Evolutionary conservation across 2,797 vertebrate genomes (phyloP), one percentile per base, ranked within the genome.

Genomic region (Pelodytes ibericus): DNA sequence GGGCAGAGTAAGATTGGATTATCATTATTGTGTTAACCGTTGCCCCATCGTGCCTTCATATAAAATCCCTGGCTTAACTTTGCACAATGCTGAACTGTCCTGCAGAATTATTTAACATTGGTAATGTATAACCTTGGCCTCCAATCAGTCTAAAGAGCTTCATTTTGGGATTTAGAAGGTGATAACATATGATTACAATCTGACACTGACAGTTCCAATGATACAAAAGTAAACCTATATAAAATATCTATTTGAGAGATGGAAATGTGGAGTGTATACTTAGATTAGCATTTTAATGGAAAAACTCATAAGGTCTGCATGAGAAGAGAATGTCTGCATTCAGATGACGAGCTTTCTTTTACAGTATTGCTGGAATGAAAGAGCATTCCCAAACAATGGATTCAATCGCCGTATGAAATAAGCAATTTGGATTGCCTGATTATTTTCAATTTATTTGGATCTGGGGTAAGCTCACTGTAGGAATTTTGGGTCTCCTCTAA

Each of bases 281-380:
- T 89, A 90, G 89, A 93, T 93, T 93, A 91, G 91, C 91, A 92
- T 93, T 92, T 92, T 92, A 92, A 93, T 92, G 88, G 90, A 89
- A 92, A 92, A 92, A 91, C 90, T 92, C 83, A 84, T 84, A 68
- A 73, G 86, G 90, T 90, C 89, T 89, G 86, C 85, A 85, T 86
- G 89, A 89, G 88, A 90, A 89, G 89, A 71, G 84, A 82, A 86
- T 84, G 86, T 88, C 89, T 91, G 90, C 89, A 92, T 93, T 92
- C 90, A 89, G 91, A 92, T 91, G 86, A 92, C 88, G 82, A 82
- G 67, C 68, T 77, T 81, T 74, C 80, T 82, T 77, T 62, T 30
- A 13, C 4, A 33, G 74, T 47, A 57, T 57, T 56, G 33, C 47
- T 25, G 49, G n/a, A 63, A 29, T 61, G 73, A 53, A 64, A 53